Evolutionary conservation across 2,888 invertebrate species (phyloP).

Genomic region (Mythimna pallens): DNA sequence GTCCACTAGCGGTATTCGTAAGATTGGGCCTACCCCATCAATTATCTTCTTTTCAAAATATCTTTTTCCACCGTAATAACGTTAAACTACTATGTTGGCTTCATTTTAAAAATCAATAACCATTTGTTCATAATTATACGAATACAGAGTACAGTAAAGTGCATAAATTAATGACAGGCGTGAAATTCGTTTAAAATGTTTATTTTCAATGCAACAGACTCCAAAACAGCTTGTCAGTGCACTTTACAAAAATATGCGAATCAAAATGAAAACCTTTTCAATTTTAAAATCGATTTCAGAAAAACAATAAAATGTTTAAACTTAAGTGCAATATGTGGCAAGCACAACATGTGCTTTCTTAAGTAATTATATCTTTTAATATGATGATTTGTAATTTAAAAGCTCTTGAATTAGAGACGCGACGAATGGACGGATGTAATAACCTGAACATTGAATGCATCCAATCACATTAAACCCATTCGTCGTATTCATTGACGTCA

Average conservation of each 20-base stretch:
- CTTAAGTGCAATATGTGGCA: not conserved
- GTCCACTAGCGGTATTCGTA: not conserved
- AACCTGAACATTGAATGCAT: slow-evolving; percentile 43
- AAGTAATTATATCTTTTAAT: slow-evolving; percentile 35
- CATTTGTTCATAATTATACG: slow-evolving; percentile 3
- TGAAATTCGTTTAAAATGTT: slow-evolving; percentile 24
- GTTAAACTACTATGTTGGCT: not conserved
- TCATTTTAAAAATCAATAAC: not conserved
- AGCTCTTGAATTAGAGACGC: slow-evolving; percentile 16
- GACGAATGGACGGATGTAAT: slow-evolving; percentile 50
- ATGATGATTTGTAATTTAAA: slow-evolving; percentile 37
- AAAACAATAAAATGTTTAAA: slow-evolving; percentile 18
- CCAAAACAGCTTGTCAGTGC: not conserved
- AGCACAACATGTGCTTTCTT: slow-evolving; percentile 12
- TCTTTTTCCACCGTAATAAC: not conserved
- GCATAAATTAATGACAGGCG: slow-evolving; percentile 8
- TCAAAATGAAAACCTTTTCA: not conserved
- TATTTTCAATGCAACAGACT: slow-evolving; percentile 3
- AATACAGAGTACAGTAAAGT: slow-evolving; percentile 11
- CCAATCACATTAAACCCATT: slow-evolving; percentile 22
- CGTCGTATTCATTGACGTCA: slow-evolving; percentile 33
- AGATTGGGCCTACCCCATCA: not conserved
- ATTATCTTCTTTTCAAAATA: slow-evolving; percentile 1
- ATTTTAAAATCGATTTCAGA: slow-evolving; percentile 25
- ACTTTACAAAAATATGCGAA: slow-evolving; percentile 15